Percentiles rank a stretch among this genome's conserved stretches.
Conservation (phyloP, 1,140 invertebrate genomes). For the Euwallacea fornicatus region DNA sequence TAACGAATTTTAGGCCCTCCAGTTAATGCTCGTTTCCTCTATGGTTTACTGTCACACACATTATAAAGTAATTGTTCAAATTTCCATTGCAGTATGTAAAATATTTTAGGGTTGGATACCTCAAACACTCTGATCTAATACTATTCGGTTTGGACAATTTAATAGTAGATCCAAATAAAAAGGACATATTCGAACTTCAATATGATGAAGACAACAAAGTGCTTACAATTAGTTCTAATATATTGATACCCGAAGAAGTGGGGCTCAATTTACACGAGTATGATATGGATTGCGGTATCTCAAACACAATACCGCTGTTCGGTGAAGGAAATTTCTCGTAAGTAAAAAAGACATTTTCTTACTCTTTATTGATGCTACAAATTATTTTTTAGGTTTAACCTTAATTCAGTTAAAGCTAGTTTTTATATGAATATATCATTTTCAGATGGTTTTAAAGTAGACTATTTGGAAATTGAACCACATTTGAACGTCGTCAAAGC, state of each 20-base stretch:
- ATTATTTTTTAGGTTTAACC: no score
- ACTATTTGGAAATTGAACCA: no score
- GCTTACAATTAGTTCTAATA: background rate
- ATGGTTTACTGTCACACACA: no score
- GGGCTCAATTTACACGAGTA: background rate
- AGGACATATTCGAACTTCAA: background rate
- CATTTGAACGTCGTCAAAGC: no score
- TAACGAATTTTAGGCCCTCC: no score
- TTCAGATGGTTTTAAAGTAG: no score
- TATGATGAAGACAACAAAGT: background rate
- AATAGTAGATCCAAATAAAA: background rate
- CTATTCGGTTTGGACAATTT: constrained; percentile 5
- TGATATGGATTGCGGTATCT: background rate
- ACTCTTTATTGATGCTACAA: background rate
- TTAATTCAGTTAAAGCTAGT: no score
- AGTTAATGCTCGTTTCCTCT: no score
- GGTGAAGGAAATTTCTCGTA: background rate
- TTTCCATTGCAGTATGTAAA: no score
- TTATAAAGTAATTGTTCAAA: no score
- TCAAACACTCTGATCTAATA: background rate
- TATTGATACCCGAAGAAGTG: constrained; percentile 3
- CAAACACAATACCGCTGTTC: background rate
- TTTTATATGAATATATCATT: no score
- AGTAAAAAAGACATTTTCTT: background rate
- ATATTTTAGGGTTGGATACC: constrained; percentile 1